Conservation (phyloP, 2,113 vertebrate species). For the Colistium nudipinnis region DNA sequence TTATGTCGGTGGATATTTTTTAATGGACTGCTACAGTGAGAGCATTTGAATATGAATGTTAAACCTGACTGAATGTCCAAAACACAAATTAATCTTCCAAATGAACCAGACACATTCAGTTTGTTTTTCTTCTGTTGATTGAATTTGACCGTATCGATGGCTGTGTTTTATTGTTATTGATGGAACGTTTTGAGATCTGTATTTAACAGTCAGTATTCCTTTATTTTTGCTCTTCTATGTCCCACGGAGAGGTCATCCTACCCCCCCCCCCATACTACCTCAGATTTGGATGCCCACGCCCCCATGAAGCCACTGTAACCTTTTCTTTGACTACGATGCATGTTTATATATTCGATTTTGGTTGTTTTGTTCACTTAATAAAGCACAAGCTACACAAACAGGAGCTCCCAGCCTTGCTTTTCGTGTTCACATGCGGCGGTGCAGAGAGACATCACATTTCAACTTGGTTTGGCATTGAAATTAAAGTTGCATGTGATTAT, state of each 20-base stretch:
- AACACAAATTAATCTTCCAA: slow-evolving; percentile 1
- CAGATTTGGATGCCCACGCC: slow-evolving; percentile 70
- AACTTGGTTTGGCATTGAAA: background rate
- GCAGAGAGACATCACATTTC: background rate
- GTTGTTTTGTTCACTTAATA: slow-evolving; percentile 82
- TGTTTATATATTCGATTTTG: slow-evolving; percentile 80
- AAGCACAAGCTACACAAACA: slow-evolving; percentile 80
- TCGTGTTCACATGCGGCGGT: background rate
- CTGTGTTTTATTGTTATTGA: slow-evolving; percentile 69
- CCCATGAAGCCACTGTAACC: slow-evolving; percentile 70
- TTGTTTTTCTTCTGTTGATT: slow-evolving; percentile 54
- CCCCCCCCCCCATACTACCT: slow-evolving; percentile 78
- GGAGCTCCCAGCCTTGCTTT: slow-evolving; percentile 8
- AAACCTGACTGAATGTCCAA: slow-evolving; percentile 7
- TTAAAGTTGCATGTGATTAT: background rate
- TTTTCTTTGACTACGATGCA: slow-evolving; percentile 77
- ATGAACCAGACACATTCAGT: slow-evolving; percentile 26
- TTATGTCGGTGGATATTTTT: slow-evolving; percentile 46
- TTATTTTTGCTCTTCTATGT: slow-evolving; percentile 57
- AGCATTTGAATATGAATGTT: slow-evolving; percentile 31
- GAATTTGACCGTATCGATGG: slow-evolving; percentile 60
- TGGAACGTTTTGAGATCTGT: slow-evolving; percentile 70
- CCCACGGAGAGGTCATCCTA: slow-evolving; percentile 58
- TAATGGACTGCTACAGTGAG: slow-evolving; percentile 21
- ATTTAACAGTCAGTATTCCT: slow-evolving; percentile 55